These are phyloP conservation scores for Horisme vitalbata DNA, from an alignment of 2,888 invertebrate species.

Conservation along the genomic window DNA sequence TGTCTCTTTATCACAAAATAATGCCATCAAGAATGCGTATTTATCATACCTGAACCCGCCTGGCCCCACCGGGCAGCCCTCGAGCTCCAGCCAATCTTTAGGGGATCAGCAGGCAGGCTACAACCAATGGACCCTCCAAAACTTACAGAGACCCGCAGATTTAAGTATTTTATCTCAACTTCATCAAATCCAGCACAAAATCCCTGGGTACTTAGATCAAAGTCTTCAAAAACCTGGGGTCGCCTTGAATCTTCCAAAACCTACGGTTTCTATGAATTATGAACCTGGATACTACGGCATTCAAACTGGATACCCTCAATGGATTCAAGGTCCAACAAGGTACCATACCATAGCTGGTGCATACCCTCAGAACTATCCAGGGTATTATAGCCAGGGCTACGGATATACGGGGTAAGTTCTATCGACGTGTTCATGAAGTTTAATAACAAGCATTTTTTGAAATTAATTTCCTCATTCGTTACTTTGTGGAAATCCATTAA, in stretches of 20 bases:
- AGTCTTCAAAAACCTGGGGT: conserved; percentile 2
- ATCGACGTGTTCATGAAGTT: neutral
- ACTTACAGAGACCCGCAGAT: neutral
- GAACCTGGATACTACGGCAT: neutral
- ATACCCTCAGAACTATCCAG: conserved; percentile 4
- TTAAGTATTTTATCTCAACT: neutral
- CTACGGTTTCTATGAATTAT: neutral
- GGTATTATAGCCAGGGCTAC: neutral
- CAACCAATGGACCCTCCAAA: conserved; percentile 7
- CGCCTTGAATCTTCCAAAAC: neutral
- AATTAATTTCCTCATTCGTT: no score
- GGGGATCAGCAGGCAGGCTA: conserved; percentile 1
- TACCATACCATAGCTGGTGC: neutral
- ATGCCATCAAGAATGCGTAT: conserved; percentile 4
- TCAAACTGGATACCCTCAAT: neutral
- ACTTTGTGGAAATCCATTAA: no score
- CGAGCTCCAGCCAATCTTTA: conserved; percentile 2
- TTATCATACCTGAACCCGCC: conserved; percentile 1
- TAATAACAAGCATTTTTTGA: neutral
- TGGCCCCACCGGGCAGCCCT: neutral
- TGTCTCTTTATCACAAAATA: conserved; percentile 5
- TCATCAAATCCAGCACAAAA: neutral
- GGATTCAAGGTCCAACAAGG: neutral
- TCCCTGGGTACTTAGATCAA: neutral
- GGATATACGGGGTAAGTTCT: conserved; percentile 3